Conservation (phyloP, 2,113 vertebrate genomes). For the Amblyornis subalaris region DNA sequence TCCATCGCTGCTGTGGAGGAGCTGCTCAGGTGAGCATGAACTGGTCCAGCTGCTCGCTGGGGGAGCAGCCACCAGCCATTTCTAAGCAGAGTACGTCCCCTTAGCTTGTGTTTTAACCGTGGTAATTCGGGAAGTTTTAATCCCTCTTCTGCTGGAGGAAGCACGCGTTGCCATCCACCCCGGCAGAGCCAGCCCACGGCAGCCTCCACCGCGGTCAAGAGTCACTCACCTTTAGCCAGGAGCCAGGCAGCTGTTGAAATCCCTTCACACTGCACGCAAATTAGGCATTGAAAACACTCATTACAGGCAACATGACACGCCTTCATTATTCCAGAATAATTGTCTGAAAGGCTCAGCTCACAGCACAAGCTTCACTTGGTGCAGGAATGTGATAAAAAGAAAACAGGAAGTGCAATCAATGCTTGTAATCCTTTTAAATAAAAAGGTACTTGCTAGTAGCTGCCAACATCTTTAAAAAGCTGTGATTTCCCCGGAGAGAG, state of each 20-base stretch:
- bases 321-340: slow-evolving; percentile 50
- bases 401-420: slow-evolving; percentile 36
- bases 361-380: slow-evolving; percentile 24
- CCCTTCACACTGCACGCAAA: background rate
- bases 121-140: slow-evolving; percentile 30
- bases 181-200: background rate
- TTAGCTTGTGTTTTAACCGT: background rate
- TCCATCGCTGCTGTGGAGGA: background rate
- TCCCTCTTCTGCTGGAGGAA: background rate
- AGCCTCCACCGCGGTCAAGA: background rate
- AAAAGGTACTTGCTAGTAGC: slow-evolving; percentile 56
- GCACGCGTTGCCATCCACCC: background rate
- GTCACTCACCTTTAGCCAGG: slow-evolving; percentile 30
- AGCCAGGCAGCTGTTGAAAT: slow-evolving; percentile 18
- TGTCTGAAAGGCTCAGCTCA: slow-evolving; percentile 39
- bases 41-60: background rate
- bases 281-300: slow-evolving; percentile 47
- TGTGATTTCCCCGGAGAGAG: slow-evolving; percentile 59
- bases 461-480: slow-evolving; percentile 47
- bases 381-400: slow-evolving; percentile 49
- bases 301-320: slow-evolving; percentile 42
- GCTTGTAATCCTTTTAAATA: slow-evolving; percentile 60
- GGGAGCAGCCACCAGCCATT: background rate
- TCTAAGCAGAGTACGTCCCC: background rate
- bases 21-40: background rate